Evolutionary conservation across 1,140 invertebrate species (phyloP).

Genomic region (Chironomus tepperi): DNA sequence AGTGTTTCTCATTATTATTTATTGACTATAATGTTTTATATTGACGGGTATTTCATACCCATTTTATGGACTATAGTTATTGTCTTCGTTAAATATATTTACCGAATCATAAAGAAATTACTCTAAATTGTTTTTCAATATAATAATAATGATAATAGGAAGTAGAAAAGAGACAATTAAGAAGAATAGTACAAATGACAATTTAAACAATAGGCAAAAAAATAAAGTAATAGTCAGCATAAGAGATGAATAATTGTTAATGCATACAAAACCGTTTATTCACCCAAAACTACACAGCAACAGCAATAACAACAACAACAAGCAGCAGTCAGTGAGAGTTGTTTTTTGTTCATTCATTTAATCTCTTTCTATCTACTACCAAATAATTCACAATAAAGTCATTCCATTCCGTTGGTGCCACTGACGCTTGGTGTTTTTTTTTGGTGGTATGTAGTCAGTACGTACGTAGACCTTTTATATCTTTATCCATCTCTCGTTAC

Average conservation of each 20-base stretch:
- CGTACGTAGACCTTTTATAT: not conserved
- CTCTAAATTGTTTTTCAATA: no score
- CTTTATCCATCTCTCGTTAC: constrained; percentile 6
- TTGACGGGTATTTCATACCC: no score
- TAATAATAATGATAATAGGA: no score
- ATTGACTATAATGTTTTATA: no score
- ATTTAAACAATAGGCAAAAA: no score
- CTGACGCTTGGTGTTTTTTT: not conserved
- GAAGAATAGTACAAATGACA: no score
- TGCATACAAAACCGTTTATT: constrained; percentile 8
- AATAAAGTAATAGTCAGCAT: not conserved
- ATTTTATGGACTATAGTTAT: no score
- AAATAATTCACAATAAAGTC: constrained; percentile 9
- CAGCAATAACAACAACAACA: not conserved
- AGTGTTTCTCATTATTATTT: no score
- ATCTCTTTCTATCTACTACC: not conserved
- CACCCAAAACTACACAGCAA: not conserved
- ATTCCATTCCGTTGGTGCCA: not conserved
- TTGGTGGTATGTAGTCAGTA: no score
- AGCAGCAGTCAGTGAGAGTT: not conserved
- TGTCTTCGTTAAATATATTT: no score
- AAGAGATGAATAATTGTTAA: not conserved
- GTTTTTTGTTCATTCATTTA: not conserved
- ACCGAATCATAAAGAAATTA: no score
- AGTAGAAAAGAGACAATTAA: no score